phyloP scores from a whole-genome alignment of 1,140 invertebrate species.

The Drosophila arizonae region DNA sequence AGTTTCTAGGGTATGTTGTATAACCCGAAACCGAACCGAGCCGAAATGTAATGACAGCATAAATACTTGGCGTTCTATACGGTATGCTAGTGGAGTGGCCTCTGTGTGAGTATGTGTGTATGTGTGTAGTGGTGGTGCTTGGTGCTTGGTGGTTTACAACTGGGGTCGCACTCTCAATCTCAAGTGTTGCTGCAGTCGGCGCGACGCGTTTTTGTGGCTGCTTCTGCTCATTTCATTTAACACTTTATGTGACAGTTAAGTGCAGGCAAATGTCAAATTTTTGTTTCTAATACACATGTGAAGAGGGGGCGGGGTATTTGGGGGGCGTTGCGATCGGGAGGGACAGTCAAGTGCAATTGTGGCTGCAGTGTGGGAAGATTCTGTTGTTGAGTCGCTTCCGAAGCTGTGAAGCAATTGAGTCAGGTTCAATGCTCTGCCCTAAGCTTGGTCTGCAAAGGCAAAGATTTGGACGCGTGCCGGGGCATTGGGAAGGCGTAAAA shows the following conservation, averaged over 20 bases:
- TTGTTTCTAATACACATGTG: slow-evolving; percentile 58
- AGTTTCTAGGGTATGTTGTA: slow-evolving; percentile 31
- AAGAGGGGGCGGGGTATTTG: background rate
- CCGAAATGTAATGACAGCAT: slow-evolving; percentile 77
- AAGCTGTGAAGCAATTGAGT: slow-evolving; percentile 1
- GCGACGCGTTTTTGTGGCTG: slow-evolving; percentile 59
- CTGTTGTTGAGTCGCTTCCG: background rate
- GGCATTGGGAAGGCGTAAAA: background rate
- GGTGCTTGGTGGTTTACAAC: slow-evolving; percentile 46
- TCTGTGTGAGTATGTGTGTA: slow-evolving; percentile 2
- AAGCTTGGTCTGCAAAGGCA: slow-evolving; percentile 27
- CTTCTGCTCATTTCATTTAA: slow-evolving; percentile 76
- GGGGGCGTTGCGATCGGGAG: slow-evolving; percentile 19
- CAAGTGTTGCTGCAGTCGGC: slow-evolving; percentile 65
- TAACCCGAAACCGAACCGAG: slow-evolving; percentile 62
- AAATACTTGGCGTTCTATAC: slow-evolving; percentile 65
- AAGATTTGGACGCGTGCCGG: slow-evolving; percentile 12
- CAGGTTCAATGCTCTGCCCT: slow-evolving; percentile 32
- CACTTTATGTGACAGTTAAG: slow-evolving; percentile 80
- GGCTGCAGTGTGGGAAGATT: slow-evolving; percentile 68
- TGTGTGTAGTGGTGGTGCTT: slow-evolving; percentile 24
- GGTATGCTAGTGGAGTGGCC: slow-evolving; percentile 31
- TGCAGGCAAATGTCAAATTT: slow-evolving; percentile 77
- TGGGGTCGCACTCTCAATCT: slow-evolving; percentile 71
- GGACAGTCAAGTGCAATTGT: slow-evolving; percentile 57